These are phyloP conservation scores for Agapornis canus DNA, from an alignment of 2,797 vertebrate species.

Conservation along the genomic window DNA sequence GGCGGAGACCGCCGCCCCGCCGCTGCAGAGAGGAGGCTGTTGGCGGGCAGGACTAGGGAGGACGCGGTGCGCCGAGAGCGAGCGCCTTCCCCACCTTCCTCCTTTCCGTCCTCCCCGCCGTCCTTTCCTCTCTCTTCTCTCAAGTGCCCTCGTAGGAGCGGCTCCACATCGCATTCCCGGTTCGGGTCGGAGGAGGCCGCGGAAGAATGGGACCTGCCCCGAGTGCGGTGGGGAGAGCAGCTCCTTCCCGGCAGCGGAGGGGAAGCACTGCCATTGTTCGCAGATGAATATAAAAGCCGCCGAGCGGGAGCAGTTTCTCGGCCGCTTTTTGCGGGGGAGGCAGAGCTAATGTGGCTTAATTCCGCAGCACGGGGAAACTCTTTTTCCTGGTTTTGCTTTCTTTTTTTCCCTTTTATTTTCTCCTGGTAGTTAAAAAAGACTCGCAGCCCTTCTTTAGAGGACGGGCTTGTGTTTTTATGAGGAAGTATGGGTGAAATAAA, in stretches of 20 bases:
- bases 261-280: constrained; percentile 41
- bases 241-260: not conserved
- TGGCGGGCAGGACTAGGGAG: not conserved
- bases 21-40: not conserved
- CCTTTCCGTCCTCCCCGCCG: not conserved
- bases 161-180: not conserved
- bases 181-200: not conserved
- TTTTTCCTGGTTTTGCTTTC: not conserved
- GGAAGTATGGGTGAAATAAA: not conserved
- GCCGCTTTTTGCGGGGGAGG: not conserved
- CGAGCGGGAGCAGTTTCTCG: not conserved
- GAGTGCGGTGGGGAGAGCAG: not conserved
- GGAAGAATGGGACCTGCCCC: not conserved
- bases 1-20: not conserved
- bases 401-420: accelerated
- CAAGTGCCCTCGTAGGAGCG: not conserved
- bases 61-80: not conserved
- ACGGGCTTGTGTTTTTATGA: not conserved
- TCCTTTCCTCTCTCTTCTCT: not conserved
- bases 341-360: not conserved
- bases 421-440: not conserved
- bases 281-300: not conserved
- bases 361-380: not conserved
- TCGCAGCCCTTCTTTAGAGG: not conserved
- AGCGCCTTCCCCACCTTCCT: not conserved